A percentile compares a stretch with the other conserved stretches of the same genome.
phyloP scores from a whole-genome alignment of 92 coral and sea anemone genomes.

The Montipora capitata region DNA sequence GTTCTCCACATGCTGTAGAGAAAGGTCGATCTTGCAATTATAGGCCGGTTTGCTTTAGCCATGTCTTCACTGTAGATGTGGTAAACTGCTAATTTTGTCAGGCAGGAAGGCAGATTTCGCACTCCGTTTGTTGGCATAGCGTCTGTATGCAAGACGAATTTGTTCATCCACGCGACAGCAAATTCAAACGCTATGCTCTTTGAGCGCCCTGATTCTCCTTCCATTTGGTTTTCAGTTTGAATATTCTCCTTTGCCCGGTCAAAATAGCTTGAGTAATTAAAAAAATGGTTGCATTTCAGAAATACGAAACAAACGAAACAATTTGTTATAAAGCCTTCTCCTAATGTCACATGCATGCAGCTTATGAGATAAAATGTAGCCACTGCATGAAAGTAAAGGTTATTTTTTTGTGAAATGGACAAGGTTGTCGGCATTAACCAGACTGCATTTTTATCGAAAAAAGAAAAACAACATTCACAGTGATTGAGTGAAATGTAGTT shows the following conservation, averaged over 20 bases:
- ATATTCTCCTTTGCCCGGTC: neutral
- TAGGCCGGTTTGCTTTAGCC: neutral
- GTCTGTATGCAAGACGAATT: neutral
- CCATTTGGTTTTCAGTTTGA: neutral
- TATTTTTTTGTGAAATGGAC: too few species aligned
- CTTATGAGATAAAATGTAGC: neutral
- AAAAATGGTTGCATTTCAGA: neutral
- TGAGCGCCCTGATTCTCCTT: too few species aligned
- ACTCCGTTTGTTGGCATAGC: constrained; percentile 9
- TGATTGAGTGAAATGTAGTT: too few species aligned
- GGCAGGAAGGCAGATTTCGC: constrained; percentile 46
- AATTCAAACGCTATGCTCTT: neutral
- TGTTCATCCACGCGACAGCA: neutral
- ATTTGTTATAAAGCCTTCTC: neutral
- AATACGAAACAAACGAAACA: neutral
- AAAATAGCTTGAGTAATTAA: neutral
- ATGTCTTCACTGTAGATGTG: constrained; percentile 54
- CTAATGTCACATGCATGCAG: neutral
- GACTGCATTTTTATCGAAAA: too few species aligned
- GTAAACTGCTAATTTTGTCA: constrained; percentile 34
- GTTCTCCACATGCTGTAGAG: constrained; percentile 61
- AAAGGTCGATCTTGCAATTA: constrained; percentile 22
- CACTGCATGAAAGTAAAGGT: too few species aligned
- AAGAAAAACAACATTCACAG: too few species aligned
- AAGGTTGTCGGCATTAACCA: too few species aligned